Evolutionary conservation across 2,888 invertebrate species (phyloP).

Genomic region (Alsophila aescularia): DNA sequence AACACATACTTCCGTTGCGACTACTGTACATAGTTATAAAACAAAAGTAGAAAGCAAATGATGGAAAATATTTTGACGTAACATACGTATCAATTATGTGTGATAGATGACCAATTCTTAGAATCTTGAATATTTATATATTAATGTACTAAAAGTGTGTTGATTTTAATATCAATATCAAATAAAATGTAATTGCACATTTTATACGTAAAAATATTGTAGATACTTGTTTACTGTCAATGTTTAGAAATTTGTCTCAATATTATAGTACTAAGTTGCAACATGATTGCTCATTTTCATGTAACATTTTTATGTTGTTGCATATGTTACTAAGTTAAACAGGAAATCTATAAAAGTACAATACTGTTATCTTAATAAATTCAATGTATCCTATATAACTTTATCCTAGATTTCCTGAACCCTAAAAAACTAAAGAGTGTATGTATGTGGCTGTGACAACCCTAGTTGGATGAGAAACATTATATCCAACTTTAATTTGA

Average conservation of each 20-base stretch:
- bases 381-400: neutral
- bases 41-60: constrained; percentile 3
- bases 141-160: no score
- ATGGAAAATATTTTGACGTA: constrained; percentile 21
- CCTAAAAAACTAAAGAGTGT: neutral
- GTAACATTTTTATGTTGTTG: neutral
- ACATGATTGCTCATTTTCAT: neutral
- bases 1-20: no score
- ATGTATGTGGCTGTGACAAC: neutral
- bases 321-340: neutral
- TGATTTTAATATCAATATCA: constrained; percentile 1
- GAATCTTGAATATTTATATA: constrained; percentile 43
- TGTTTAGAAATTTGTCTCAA: neutral
- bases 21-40: no score
- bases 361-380: no score
- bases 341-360: neutral
- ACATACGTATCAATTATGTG: constrained; percentile 67
- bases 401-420: no score
- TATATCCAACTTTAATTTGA: neutral
- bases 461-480: neutral
- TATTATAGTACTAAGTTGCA: neutral
- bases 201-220: neutral
- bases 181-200: neutral
- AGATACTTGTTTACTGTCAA: neutral
- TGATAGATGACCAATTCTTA: constrained; percentile 77